Percentiles rank a stretch among this genome's conserved stretches.
These are phyloP conservation scores for Knipowitschia caucasica DNA, from an alignment of 2,797 vertebrate genomes.

Conservation along the genomic window DNA sequence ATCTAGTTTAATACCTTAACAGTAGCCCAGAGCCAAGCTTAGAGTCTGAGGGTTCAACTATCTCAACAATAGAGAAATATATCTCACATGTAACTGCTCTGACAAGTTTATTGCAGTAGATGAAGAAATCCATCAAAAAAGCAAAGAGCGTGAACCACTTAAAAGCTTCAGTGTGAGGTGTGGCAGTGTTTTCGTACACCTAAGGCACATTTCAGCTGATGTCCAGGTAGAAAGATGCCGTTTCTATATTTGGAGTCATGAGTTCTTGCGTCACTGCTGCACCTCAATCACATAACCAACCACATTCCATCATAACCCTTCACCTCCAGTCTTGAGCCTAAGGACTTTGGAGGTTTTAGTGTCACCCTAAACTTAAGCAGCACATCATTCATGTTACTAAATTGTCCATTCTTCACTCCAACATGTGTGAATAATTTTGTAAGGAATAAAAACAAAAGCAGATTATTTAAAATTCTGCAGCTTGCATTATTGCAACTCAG, in stretches of 20 bases:
- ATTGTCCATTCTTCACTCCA: no score
- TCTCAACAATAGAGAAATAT: conserved; percentile 8
- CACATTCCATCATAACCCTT: conserved; percentile 20
- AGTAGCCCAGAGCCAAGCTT: neutral
- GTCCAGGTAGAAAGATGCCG: conserved; percentile 26
- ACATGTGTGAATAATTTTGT: no score
- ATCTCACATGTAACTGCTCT: conserved; percentile 8
- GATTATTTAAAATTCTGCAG: no score
- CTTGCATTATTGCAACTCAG: no score
- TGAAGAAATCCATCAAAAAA: conserved; percentile 17
- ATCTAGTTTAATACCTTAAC: neutral
- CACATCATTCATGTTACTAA: no score
- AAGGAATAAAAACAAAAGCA: no score
- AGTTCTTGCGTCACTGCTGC: conserved; percentile 49
- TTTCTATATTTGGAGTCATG: conserved; percentile 20
- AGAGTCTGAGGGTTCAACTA: neutral
- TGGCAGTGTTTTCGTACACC: conserved; percentile 32
- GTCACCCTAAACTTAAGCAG: no score
- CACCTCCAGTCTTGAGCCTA: conserved; percentile 21
- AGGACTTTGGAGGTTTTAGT: conserved; percentile 32
- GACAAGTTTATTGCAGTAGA: conserved; percentile 18
- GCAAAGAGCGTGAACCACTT: conserved; percentile 8
- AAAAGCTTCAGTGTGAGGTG: conserved; percentile 30
- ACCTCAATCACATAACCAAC: conserved; percentile 59
- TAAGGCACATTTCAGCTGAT: conserved; percentile 7